Base-by-base conservation (phyloP, 1,140 invertebrate species). In the Ceratosolen solmsi region DNA sequence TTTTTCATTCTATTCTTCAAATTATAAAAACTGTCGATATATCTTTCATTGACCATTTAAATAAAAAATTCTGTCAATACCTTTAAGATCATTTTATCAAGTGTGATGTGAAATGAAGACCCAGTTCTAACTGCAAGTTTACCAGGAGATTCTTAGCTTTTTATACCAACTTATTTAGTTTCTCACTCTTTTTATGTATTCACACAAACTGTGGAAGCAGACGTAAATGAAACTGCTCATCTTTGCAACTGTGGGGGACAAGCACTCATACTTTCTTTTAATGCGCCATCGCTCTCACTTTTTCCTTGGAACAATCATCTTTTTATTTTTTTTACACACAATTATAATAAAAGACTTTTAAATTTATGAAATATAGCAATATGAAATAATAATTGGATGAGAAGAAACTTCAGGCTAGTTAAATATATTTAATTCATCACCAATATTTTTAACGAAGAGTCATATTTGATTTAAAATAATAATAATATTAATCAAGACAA, bases 121-220 rank as follows among this genome's bases (percentile, higher is more conserved):
- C 85, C 86, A 82, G 85, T 88, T 79, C 87, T 86, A 90, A 91
- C 90, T 91, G 88, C 86, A 85, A 89, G 88, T 89, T 89, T 89
- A 86, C 83, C 87, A 75, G 84, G 84, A 86, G 58, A 85, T 87
- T 87, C 84, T 88, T 86, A 86, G 83, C 86, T 88, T 90, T 91
- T 90, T 91, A 91, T 90, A 91, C 86, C 84, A 63, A 72, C 17
- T 36, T 36, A 54, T 38, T 49, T 22, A n/a, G 49, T 78, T 75
- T 78, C 76, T 36, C 20, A 54, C 51, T 17, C 51, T 54, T 71
- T 70, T 65, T 82, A 68, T 70, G 74, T 78, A 51, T 30, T 51
- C 17, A 15, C 51, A 20, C 41, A 78, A 63, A 33, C 15, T 49
- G 9, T 8, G 8, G 8, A 22, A 25, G 38, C n/a, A 11, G 17